Conservation (phyloP, 92 coral and sea anemone species). For the Umimayanthus chanpuru region DNA sequence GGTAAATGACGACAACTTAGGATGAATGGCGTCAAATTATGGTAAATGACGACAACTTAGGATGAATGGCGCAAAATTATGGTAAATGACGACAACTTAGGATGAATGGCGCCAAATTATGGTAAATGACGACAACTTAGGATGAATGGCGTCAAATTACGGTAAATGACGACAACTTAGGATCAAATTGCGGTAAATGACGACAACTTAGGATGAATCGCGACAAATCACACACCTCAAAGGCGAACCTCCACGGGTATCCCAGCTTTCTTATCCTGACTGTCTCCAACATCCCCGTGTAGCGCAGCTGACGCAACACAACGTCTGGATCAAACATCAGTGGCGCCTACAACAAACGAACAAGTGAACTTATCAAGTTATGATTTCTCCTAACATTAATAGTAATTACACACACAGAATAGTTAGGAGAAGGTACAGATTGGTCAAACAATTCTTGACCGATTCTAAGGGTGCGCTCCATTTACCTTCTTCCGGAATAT, state of each 20-base stretch:
- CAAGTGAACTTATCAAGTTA: neutral
- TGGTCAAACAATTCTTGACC: neutral
- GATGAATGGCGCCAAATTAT: neutral
- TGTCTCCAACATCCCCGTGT: constrained; percentile 98
- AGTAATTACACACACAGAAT: neutral
- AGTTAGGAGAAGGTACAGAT: neutral
- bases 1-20: too few relatives aligned
- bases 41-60: neutral
- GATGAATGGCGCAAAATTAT: neutral
- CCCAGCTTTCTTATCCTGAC: constrained; percentile 92
- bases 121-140: neutral
- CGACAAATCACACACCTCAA: constrained; percentile 58
- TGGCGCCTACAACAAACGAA: constrained; percentile 71
- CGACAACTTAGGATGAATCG: neutral
- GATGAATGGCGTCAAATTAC: neutral
- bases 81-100: too few relatives aligned
- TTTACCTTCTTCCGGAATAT: too few relatives aligned
- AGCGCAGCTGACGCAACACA: constrained; percentile 96
- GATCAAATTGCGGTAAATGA: neutral
- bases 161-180: neutral
- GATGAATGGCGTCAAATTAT: too few relatives aligned
- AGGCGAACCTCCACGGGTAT: constrained; percentile 88
- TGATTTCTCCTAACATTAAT: neutral
- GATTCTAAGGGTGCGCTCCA: too few relatives aligned
- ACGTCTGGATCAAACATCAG: constrained; percentile 90